Conservation (phyloP, 2,888 invertebrate species). For the Cataglyphis albicans region DNA sequence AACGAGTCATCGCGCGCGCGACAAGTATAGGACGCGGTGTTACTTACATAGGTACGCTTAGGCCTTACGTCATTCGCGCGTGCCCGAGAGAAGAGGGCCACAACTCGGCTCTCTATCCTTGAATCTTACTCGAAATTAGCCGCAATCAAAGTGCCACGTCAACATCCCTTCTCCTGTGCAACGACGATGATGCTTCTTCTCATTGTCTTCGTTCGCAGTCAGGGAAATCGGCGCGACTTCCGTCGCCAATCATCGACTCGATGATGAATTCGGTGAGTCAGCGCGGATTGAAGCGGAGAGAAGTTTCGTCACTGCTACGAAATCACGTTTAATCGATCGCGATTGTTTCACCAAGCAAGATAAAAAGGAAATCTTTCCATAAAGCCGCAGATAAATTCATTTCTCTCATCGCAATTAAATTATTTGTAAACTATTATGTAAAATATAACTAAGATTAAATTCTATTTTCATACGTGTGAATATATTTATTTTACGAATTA, state of each 20-base stretch:
- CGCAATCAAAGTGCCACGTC: conserved; percentile 76
- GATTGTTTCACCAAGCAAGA: not conserved
- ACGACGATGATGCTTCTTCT: conserved; percentile 55
- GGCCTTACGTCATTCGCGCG: conserved; percentile 74
- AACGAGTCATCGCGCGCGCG: conserved; percentile 71
- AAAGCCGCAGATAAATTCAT: not conserved
- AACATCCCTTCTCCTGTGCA: conserved; percentile 54
- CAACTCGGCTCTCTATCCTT: conserved; percentile 72
- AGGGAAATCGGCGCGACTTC: conserved; percentile 59
- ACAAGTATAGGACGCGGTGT: conserved; percentile 60
- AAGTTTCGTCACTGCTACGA: not conserved
- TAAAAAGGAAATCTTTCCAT: not conserved
- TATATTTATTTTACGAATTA: not conserved
- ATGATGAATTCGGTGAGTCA: conserved; percentile 29
- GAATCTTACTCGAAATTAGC: conserved; percentile 76
- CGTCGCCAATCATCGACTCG: conserved; percentile 41
- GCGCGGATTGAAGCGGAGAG: not conserved
- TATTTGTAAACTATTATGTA: not conserved
- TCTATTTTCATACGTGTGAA: not conserved
- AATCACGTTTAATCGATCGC: not conserved
- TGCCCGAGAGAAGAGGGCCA: conserved; percentile 56
- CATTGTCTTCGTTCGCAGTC: conserved; percentile 35
- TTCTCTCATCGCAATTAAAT: not conserved
- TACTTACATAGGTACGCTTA: conserved; percentile 67
- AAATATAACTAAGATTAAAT: not conserved